These are phyloP conservation scores for Pocillopora damicornis DNA, from an alignment of 64 coral and sea anemone species.

Conservation along the genomic window DNA sequence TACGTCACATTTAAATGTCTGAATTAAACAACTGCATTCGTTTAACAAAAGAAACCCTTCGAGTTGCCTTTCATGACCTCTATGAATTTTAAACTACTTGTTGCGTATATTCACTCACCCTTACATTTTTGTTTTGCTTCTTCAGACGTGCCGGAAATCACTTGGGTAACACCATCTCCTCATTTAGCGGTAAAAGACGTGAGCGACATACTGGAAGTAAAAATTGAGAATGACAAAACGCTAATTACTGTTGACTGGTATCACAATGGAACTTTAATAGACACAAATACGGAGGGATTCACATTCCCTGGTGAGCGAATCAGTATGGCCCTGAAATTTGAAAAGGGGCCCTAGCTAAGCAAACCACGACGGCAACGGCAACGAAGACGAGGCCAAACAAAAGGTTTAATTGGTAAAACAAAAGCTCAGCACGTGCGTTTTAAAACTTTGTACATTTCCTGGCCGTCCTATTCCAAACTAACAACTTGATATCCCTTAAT, in stretches of 20 bases:
- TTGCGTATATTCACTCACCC: background rate
- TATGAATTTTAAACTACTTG: background rate
- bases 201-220: conserved; percentile 61
- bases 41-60: too few relatives aligned
- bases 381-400: too few relatives aligned
- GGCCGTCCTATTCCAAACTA: background rate
- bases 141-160: conserved; percentile 58
- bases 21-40: too few relatives aligned
- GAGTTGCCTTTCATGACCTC: too few relatives aligned
- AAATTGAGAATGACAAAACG: conserved; percentile 58
- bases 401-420: too few relatives aligned
- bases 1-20: too few relatives aligned
- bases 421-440: too few relatives aligned
- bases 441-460: background rate
- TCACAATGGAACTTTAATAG: conserved; percentile 66
- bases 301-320: conserved; percentile 60
- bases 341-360: too few relatives aligned
- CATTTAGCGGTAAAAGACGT: conserved; percentile 68
- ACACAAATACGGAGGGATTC: conserved; percentile 62
- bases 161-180: conserved; percentile 77
- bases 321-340: background rate
- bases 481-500: too few relatives aligned
- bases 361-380: too few relatives aligned
- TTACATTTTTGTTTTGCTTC: background rate
- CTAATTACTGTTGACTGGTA: conserved; percentile 62